phyloP scores from a whole-genome alignment of 2,113 vertebrate species.

The Elephas maximus region DNA sequence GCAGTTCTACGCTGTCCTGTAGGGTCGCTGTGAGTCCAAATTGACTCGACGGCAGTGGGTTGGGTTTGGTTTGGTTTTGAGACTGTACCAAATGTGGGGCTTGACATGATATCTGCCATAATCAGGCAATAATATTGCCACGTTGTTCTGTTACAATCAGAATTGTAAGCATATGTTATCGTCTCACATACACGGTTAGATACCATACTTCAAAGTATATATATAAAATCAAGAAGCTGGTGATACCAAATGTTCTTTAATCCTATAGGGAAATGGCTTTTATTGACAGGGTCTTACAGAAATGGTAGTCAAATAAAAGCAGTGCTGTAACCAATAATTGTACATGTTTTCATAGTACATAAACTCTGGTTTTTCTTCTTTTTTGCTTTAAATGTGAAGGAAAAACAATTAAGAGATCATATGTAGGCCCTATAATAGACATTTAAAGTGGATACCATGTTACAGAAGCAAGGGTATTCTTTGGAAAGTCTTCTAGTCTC shows the following conservation, averaged over 20 bases:
- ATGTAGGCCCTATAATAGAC: neutral
- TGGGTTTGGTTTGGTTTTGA: too few species aligned
- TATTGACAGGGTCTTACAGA: neutral
- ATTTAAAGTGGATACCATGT: neutral
- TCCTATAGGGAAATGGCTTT: neutral
- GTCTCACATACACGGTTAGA: neutral
- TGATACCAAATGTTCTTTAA: neutral
- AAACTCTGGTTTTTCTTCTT: neutral
- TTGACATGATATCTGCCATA: neutral
- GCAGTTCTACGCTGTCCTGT: too few species aligned
- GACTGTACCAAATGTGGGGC: neutral
- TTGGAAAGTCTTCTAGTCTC: neutral
- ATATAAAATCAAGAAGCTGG: slow-evolving; percentile 19
- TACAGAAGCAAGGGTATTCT: neutral
- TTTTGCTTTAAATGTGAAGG: neutral
- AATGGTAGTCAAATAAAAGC: neutral
- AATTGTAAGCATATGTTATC: neutral
- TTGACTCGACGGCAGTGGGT: too few species aligned
- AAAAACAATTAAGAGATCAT: neutral
- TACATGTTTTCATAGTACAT: neutral
- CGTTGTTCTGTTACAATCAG: neutral
- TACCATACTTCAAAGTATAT: neutral
- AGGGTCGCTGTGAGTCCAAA: too few species aligned
- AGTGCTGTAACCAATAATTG: neutral
- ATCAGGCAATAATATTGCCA: neutral